Evolutionary conservation across 1,140 invertebrate species (phyloP), one percentile per base, ranked within the genome.

Genomic region (Himalopsyche phryganea): DNA sequence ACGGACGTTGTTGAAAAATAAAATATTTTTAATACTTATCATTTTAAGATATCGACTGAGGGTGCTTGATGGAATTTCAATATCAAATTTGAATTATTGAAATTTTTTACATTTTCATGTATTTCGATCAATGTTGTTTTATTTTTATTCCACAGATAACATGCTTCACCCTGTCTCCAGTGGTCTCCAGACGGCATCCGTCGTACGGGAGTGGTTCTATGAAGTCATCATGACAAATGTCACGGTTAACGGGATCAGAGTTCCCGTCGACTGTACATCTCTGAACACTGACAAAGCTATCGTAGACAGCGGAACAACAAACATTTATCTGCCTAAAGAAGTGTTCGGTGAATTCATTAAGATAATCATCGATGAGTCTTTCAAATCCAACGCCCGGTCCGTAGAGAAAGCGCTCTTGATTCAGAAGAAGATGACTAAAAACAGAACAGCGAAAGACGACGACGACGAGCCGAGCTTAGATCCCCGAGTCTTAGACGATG

Each of bases 231-330:
- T 65, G 20, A 65, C 60, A 11, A 51, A 50, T 20, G 14, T 65
- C 32, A 33, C 36, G 10, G 48, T 62, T 10, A 48, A 59, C 38
- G 56, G 44, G 13, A 40, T 28, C 23, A 46, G 40, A 9, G 19
- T 65, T 10, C 23, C 35, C 2, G 42, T 65, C 15, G 60, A 62
- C 33, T 65, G 63, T 36, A 46, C 38, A 6, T 46, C 14, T 10
- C 38, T 62, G 10, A 65, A 65, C 23, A 50, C 45, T 1, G 51
- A 65, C 17, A 62, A 60, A 45, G 33, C 63, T 9, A 65, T 65
- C 14, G 53, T 65, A 0, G 63, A 65, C 48, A 65, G 63, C 35
- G 63, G 63, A 23, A 65, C 63, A 10, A 65, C 63, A 17, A 62
- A 62, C 33, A 50, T 65, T 3, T 38, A 42, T 15, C 17, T 65